Evolutionary conservation across 2,113 vertebrate genomes (phyloP).

Genomic region (Promerops cafer): DNA sequence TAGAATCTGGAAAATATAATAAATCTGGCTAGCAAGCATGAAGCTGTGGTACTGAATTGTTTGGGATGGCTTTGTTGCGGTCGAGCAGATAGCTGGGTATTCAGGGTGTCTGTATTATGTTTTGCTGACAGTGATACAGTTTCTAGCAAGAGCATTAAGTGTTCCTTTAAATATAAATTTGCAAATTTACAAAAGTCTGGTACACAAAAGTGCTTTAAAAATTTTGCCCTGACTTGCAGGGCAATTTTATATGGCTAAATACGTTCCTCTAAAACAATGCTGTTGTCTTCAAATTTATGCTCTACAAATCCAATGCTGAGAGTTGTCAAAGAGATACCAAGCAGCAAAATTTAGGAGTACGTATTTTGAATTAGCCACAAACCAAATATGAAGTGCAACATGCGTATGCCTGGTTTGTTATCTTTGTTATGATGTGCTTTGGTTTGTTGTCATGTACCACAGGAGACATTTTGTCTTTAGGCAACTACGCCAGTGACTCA

Average conservation of each 20-base stretch:
- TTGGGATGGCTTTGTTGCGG: constrained; percentile 4
- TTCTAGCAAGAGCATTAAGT: neutral
- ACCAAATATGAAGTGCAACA: neutral
- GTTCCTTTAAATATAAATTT: constrained; percentile 20
- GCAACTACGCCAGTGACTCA: neutral
- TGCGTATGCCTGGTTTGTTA: neutral
- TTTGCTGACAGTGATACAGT: neutral
- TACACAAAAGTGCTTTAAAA: neutral
- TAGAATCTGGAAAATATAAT: constrained; percentile 25
- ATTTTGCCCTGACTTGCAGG: neutral
- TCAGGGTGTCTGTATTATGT: neutral
- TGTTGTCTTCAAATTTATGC: neutral
- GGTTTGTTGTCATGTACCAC: neutral
- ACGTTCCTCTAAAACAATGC: neutral
- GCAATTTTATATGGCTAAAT: neutral
- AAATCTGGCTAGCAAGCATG: constrained; percentile 14
- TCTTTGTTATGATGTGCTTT: neutral
- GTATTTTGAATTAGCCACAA: neutral
- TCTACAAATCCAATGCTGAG: neutral
- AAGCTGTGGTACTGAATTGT: neutral
- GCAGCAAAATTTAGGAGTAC: neutral
- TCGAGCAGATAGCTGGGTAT: neutral
- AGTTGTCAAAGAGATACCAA: neutral
- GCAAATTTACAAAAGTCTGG: neutral
- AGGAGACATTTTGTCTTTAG: neutral